Base-by-base conservation (phyloP, 2,888 invertebrate species). In the Drosophila colorata region DNA sequence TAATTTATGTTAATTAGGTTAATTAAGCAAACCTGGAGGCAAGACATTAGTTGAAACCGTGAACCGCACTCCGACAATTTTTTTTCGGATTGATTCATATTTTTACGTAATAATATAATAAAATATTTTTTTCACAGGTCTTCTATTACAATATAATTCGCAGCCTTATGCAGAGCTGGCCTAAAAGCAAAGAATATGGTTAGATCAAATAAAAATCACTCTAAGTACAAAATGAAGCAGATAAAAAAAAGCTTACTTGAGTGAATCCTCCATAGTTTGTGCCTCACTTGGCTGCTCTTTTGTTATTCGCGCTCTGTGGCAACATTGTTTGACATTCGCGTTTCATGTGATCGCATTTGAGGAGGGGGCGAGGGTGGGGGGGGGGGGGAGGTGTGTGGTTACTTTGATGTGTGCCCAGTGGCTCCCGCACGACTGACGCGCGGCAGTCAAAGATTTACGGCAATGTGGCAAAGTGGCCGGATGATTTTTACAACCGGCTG, bases 401-500 rank as follows among this genome's bases (percentile, higher is more conserved):
- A 65, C 65, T 69, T 65, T 66, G 59, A 59, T 58, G 66, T 65
- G 53, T 14, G 48, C 33, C 31, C 53, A 43, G 33, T 49, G 66
- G 33, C 49, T 44, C 16, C 57, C 38, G 28, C 20, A 1, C 6
- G 23, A 16, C 55, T n/a, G 11, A 35, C n/a, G 38, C n/a, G n/a
- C n/a, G n/a, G 51, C 35, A 44, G 44, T 52, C 46, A 58, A 66
- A 59, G 66, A 74, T 63, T 74, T 66, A 70, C 55, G 41, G 51
- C 31, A 25, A 48, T 58, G 63, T 28, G 28, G 28, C 63, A 47
- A 74, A 74, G 66, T 70, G 75, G 53, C 60, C 52, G 55, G 70
- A 75, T 71, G 64, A 64, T 57, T 71, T 69, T 74, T 61, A 75
- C 47, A 71, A 71, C 51, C 65, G 44, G 41, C 47, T 28, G 69